These are phyloP conservation scores for Chelonoidis abingdonii DNA, from an alignment of 2,113 vertebrate species.

Conservation along the genomic window DNA sequence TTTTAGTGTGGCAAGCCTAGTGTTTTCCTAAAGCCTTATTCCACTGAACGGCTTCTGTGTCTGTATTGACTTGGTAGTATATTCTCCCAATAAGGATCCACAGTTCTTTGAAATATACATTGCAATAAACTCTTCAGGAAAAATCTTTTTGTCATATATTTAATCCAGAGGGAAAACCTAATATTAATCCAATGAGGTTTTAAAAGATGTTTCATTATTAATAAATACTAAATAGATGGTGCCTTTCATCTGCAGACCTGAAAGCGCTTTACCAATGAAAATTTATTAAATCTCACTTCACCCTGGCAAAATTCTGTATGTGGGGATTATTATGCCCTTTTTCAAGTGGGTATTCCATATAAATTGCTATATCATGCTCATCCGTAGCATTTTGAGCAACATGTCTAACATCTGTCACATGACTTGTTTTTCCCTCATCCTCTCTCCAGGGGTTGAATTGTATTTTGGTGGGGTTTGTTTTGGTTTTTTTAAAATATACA, in stretches of 20 bases:
- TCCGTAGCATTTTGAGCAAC: not conserved
- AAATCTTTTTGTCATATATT: not conserved
- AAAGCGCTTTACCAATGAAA: not conserved
- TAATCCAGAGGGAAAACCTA: not conserved
- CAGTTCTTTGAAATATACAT: not conserved
- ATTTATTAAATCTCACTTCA: not conserved
- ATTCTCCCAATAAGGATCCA: not conserved
- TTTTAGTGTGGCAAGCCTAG: not conserved
- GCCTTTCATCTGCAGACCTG: not conserved
- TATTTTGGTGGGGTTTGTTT: not conserved
- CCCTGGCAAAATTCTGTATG: not conserved
- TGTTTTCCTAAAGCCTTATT: slow-evolving; percentile 6
- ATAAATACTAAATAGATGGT: not conserved
- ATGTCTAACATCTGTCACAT: not conserved
- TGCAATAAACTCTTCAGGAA: not conserved
- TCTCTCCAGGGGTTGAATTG: not conserved
- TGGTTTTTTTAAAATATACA: not conserved
- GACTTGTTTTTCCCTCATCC: not conserved
- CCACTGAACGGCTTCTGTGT: not conserved
- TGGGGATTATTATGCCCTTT: not conserved
- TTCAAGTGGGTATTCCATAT: not conserved
- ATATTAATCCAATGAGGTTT: not conserved
- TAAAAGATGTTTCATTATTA: not conserved
- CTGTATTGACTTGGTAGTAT: not conserved
- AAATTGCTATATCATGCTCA: not conserved